A percentile compares a stretch with the other conserved stretches of the same genome.
phyloP scores from a whole-genome alignment of 1,140 invertebrate species.

The Sipha flava region DNA sequence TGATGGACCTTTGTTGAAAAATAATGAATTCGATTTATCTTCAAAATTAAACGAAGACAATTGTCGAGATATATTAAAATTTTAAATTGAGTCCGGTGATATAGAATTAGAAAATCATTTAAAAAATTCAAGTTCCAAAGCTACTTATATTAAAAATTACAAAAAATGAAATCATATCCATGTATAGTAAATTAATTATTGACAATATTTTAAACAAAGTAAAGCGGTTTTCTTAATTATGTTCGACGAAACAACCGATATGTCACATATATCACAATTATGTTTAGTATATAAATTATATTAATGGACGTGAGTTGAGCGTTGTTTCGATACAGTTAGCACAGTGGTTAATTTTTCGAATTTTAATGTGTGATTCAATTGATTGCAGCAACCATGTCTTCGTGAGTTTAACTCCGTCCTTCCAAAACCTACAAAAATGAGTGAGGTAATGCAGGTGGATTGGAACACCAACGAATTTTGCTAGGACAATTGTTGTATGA shows the following conservation, averaged over 20 bases:
- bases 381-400: slow-evolving; percentile 37
- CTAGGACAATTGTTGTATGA: neutral
- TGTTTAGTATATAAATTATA: slow-evolving; percentile 38
- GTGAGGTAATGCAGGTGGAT: slow-evolving; percentile 37
- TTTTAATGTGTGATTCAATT: slow-evolving; percentile 30
- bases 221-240: slow-evolving; percentile 36
- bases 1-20: slow-evolving; percentile 34
- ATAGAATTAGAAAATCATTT: slow-evolving; percentile 38
- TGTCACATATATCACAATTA: slow-evolving; percentile 38
- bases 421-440: slow-evolving; percentile 42
- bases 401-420: slow-evolving; percentile 39
- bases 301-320: slow-evolving; percentile 36
- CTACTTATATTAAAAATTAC: slow-evolving; percentile 40
- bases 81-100: slow-evolving; percentile 37
- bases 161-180: slow-evolving; percentile 41
- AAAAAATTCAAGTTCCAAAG: slow-evolving; percentile 34
- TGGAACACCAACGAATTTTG: slow-evolving; percentile 38
- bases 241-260: slow-evolving; percentile 41
- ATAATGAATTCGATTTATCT: neutral
- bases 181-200: slow-evolving; percentile 38
- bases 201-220: slow-evolving; percentile 36
- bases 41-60: slow-evolving; percentile 38
- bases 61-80: slow-evolving; percentile 38
- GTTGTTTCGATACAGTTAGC: slow-evolving; percentile 35
- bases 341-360: slow-evolving; percentile 35